Evolutionary conservation across 2,888 invertebrate genomes (phyloP), one percentile per base, ranked within the genome.

Genomic region (Platerodrilus igneus): DNA sequence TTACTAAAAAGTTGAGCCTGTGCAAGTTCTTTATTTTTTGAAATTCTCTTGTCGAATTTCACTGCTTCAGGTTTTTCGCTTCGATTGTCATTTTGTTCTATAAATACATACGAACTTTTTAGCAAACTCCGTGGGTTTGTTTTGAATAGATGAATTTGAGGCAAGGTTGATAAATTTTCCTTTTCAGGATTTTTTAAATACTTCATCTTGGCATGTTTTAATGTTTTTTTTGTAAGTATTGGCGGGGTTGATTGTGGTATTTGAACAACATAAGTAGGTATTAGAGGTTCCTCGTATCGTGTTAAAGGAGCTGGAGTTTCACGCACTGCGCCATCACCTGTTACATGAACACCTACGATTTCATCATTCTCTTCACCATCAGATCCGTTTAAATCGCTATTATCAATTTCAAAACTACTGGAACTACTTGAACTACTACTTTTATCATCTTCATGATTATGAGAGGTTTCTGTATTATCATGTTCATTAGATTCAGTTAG

Each of bases 101-200:
- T 34, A 16, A 21, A 33, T 3, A 35, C 30, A 23, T 51, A 48
- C 1, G 61, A 59, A 22, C 56, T 60, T 45, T 64, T 63, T 29
- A 67, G 50, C n/a, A 66, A 51, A 41, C 64, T 66, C 31, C 66
- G 52, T 2, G 64, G 61, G 50, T 64, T 64, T 2, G 56, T 44
- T 37, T 55, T 57, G 8, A 41, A n/a, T n/a, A 47, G 11, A 25
- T 37, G 43, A 18, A 36, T 20, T 20, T 45, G 34, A 8, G 46
- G 35, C 16, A 53, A 28, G 10, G 58, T 47, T 35, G 56, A 57
- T 3, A 65, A 53, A 47, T 66, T 66, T 50, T 66, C 66, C 40
- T 66, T 66, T 44, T 66, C 66, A 0, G 59, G 56, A 28, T 57
- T 50, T 18, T 56, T 57, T 14, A 65, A 49, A 34, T 59, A 63